Evolutionary conservation across 2,797 vertebrate species (phyloP).

Genomic region (Xiphorhynchus erythropygius): DNA sequence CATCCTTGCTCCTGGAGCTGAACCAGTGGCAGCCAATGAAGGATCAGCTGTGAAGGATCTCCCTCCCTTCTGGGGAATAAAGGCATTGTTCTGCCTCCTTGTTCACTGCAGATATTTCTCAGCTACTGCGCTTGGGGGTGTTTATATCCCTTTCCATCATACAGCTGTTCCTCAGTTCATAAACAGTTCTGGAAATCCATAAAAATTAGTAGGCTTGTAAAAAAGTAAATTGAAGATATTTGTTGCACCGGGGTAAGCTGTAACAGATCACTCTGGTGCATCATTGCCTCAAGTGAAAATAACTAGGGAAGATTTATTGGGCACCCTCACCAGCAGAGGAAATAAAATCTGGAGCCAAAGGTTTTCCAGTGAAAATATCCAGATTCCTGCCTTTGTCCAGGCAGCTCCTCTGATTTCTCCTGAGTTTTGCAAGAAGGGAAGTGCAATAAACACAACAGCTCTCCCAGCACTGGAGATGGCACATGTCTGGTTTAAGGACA

Average conservation of each 20-base stretch:
- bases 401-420: neutral
- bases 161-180: neutral
- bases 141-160: neutral
- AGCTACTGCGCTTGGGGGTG: neutral
- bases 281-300: neutral
- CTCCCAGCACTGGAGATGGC: neutral
- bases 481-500: neutral
- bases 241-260: neutral
- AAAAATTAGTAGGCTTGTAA: slow-evolving; percentile 17
- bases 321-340: neutral
- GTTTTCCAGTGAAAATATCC: neutral
- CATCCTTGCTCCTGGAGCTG: neutral
- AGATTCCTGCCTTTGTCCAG: neutral
- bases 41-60: neutral
- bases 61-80: neutral
- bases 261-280: neutral
- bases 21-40: neutral
- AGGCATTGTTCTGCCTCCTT: neutral
- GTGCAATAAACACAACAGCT: neutral
- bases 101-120: neutral
- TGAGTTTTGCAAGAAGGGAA: neutral
- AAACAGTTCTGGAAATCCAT: neutral
- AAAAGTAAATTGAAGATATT: neutral
- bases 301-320: neutral
- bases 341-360: neutral